phyloP scores from a whole-genome alignment of 2,113 vertebrate species.

The Hiodon alosoides region DNA sequence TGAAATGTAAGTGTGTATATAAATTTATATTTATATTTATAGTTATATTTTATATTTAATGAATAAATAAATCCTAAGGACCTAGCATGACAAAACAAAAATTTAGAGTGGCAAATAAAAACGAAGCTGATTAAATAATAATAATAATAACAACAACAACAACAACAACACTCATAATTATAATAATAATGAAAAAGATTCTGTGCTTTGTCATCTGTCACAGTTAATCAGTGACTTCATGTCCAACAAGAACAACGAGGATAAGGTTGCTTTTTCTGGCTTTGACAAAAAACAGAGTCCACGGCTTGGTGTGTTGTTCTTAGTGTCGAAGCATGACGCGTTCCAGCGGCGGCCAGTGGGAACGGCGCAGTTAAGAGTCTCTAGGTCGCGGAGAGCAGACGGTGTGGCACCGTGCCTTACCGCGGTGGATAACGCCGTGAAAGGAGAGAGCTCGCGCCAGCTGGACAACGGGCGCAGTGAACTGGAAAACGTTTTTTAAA shows the following conservation, averaged over 20 bases:
- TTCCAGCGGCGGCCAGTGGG: background rate
- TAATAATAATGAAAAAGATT: background rate
- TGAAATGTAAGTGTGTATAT: too few species aligned
- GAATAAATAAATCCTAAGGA: slow-evolving; percentile 6
- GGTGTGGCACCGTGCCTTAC: slow-evolving; percentile 53
- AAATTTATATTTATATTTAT: too few species aligned
- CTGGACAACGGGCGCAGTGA: slow-evolving; percentile 37
- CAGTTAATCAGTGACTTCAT: background rate
- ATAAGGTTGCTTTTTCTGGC: background rate
- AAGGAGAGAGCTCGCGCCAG: slow-evolving; percentile 38
- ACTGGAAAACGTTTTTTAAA: slow-evolving; percentile 16
- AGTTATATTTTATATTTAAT: too few species aligned
- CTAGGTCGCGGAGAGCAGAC: slow-evolving; percentile 43
- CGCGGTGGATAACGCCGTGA: slow-evolving; percentile 50
- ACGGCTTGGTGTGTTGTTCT: background rate
- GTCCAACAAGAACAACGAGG: background rate
- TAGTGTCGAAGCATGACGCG: slow-evolving; percentile 8
- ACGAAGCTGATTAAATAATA: slow-evolving; percentile 4
- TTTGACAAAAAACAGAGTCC: background rate
- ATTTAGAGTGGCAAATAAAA: background rate
- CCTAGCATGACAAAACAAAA: background rate
- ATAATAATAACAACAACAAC: background rate
- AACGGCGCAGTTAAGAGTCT: slow-evolving; percentile 1
- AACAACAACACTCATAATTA: background rate
- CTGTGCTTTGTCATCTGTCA: background rate